phyloP scores from a whole-genome alignment of 2,888 invertebrate species.

The Luperina testacea region DNA sequence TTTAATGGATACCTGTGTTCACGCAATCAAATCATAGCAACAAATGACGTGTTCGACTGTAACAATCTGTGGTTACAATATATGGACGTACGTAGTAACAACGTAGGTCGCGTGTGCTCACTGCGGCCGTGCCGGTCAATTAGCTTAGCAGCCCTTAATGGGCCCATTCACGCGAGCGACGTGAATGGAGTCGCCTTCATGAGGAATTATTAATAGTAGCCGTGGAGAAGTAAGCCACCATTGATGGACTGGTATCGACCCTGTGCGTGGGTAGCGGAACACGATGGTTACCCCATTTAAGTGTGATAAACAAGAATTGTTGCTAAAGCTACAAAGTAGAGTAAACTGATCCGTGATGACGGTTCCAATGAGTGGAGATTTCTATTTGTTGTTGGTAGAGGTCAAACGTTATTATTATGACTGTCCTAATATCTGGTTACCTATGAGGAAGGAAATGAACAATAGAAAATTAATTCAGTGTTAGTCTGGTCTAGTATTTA shows the following conservation, averaged over 20 bases:
- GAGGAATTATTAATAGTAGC: constrained; percentile 72
- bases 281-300: constrained; percentile 59
- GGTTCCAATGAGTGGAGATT: too few species aligned
- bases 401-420: not conserved
- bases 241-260: constrained; percentile 66
- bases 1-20: constrained; percentile 32
- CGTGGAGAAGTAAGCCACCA: constrained; percentile 66
- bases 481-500: not conserved
- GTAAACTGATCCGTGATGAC: constrained; percentile 16
- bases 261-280: constrained; percentile 67
- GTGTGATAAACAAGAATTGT: constrained; percentile 51
- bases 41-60: constrained; percentile 63
- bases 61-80: constrained; percentile 63
- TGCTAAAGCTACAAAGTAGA: constrained; percentile 42
- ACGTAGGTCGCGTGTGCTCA: constrained; percentile 76
- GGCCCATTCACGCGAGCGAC: constrained; percentile 81
- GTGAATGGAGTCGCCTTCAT: constrained; percentile 78
- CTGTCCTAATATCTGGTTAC: not conserved
- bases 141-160: constrained; percentile 85
- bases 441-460: not conserved
- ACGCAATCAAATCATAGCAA: constrained; percentile 52
- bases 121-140: constrained; percentile 80
- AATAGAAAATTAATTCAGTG: not conserved
- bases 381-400: not conserved
- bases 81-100: constrained; percentile 30